These are phyloP conservation scores for Psittacula derbiana DNA, from an alignment of 2,797 vertebrate species.

Conservation along the genomic window DNA sequence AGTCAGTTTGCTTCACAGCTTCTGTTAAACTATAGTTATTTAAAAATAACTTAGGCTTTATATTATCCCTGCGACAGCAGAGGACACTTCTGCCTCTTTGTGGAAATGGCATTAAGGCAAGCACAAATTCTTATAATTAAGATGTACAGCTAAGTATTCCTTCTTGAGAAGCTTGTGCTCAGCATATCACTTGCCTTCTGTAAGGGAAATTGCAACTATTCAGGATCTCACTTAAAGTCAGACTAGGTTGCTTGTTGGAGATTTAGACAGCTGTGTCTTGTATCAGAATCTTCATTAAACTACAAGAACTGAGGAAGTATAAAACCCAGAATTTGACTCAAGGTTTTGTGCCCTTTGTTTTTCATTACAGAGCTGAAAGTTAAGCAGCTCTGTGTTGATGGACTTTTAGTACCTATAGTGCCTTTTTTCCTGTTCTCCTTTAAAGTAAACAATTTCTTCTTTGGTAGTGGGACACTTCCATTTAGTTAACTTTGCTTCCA, in stretches of 20 bases:
- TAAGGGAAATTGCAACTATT: background rate
- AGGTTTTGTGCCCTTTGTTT: background rate
- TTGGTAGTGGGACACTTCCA: background rate
- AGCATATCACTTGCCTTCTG: background rate
- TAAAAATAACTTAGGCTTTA: background rate
- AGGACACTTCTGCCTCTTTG: background rate
- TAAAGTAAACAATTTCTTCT: background rate
- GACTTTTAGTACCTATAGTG: background rate
- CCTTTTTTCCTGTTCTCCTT: background rate
- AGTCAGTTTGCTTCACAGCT: slow-evolving; percentile 10
- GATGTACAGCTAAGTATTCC: background rate
- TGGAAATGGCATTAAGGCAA: background rate
- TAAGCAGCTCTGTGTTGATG: background rate
- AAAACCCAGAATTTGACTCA: background rate
- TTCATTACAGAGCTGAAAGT: background rate
- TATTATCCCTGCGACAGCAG: background rate
- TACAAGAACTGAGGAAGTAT: background rate
- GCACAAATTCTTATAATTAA: background rate
- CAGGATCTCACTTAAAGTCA: background rate
- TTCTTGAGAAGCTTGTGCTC: background rate
- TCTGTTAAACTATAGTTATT: background rate
- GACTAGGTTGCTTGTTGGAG: background rate
- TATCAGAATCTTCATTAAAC: background rate
- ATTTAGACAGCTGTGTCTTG: background rate
- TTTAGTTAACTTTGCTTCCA: background rate